phyloP scores from a whole-genome alignment of 2,888 invertebrate species.

The Cephus nigrinus region DNA sequence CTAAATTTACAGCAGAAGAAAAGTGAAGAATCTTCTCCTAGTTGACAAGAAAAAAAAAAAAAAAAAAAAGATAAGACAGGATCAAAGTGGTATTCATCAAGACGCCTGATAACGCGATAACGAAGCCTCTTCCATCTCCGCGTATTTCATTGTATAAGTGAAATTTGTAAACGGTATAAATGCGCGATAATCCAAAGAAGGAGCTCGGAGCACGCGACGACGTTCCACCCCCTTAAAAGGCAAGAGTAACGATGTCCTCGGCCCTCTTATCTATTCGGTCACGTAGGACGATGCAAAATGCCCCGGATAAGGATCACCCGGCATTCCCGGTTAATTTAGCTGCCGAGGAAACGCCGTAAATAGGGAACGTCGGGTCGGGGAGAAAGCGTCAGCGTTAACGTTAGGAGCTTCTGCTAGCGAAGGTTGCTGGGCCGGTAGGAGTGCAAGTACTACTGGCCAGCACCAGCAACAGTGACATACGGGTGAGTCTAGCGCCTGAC shows the following conservation, averaged over 20 bases:
- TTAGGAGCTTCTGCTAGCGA: background rate
- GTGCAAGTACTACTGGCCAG: background rate
- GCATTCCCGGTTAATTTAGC: conserved; percentile 60
- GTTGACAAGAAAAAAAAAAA: background rate
- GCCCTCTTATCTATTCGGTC: conserved; percentile 59
- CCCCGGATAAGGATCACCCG: conserved; percentile 48
- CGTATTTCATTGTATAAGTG: too few species aligned
- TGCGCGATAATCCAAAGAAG: conserved; percentile 42
- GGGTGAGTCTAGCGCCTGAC: background rate
- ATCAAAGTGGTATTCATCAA: background rate
- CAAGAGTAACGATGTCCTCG: conserved; percentile 62
- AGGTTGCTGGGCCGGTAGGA: background rate
- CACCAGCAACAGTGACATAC: background rate
- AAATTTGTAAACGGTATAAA: conserved; percentile 47
- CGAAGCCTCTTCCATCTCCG: background rate
- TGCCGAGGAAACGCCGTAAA: conserved; percentile 56
- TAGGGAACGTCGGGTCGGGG: conserved; percentile 44
- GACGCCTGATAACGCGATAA: background rate
- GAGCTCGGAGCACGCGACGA: conserved; percentile 55
- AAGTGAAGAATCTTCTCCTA: background rate
- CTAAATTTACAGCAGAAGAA: too few species aligned
- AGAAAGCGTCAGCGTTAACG: too few species aligned
- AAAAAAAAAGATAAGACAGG: conserved; percentile 4
- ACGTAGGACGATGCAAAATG: conserved; percentile 50
- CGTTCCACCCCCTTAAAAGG: conserved; percentile 53